Percentiles rank a stretch among this genome's conserved stretches.
These are phyloP conservation scores for Nemoura dubitans DNA, from an alignment of 2,888 invertebrate genomes.

Conservation along the genomic window DNA sequence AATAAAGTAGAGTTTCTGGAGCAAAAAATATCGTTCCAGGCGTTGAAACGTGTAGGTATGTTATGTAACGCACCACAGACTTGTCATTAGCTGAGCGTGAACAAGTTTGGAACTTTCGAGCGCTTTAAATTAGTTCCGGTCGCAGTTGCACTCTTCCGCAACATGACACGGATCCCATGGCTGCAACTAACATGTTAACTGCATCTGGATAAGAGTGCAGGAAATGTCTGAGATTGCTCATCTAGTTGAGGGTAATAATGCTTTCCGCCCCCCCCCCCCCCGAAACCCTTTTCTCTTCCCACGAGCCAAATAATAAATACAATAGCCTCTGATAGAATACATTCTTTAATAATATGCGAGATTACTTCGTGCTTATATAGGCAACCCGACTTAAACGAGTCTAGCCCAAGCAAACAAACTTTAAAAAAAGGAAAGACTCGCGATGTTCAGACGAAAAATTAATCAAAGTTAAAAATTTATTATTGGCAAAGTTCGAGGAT, in stretches of 20 bases:
- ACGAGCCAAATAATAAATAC: constrained; percentile 4
- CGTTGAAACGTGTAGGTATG: neutral
- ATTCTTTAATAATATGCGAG: constrained; percentile 12
- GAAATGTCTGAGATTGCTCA: neutral
- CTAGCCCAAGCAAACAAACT: neutral
- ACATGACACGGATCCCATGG: neutral
- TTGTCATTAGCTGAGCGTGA: neutral
- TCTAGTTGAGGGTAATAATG: constrained; percentile 12
- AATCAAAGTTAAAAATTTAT: neutral
- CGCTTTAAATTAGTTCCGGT: neutral
- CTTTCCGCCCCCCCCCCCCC: neutral
- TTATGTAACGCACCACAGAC: neutral
- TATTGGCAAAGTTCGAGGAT: neutral
- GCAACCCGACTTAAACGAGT: neutral
- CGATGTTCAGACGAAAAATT: neutral
- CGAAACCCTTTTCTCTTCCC: neutral
- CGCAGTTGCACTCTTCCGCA: neutral
- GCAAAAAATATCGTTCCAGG: neutral
- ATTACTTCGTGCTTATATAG: neutral
- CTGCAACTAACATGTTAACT: neutral
- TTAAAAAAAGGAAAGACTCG: neutral
- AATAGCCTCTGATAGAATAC: neutral
- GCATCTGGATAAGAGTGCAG: neutral
- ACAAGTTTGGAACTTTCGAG: neutral
- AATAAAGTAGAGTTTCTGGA: neutral